Evolutionary conservation across 2,797 vertebrate species (phyloP).

Genomic region (Acanthurus tractus): DNA sequence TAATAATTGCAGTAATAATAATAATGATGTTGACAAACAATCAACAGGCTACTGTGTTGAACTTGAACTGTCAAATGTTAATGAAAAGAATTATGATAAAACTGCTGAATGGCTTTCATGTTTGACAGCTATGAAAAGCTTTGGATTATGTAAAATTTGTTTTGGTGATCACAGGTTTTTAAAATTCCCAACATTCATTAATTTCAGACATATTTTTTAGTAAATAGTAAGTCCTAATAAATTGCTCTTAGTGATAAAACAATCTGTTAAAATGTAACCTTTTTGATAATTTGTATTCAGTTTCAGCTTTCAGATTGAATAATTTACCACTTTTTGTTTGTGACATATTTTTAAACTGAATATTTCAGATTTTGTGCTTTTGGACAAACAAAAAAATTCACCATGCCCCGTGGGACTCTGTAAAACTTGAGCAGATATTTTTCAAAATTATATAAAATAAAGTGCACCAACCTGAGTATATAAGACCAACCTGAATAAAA

Average conservation of each 20-base stretch:
- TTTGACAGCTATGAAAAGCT: background rate
- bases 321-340: background rate
- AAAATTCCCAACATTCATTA: too few relatives aligned
- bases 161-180: too few relatives aligned
- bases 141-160: too few relatives aligned
- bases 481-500: too few relatives aligned
- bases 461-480: too few relatives aligned
- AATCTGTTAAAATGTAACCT: background rate
- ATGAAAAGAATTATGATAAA: background rate
- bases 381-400: background rate
- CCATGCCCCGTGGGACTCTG: background rate
- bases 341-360: too few relatives aligned
- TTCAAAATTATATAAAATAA: background rate
- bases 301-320: background rate
- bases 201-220: too few relatives aligned
- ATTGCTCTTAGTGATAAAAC: background rate
- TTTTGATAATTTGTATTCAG: background rate
- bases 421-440: background rate
- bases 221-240: background rate
- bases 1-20: background rate
- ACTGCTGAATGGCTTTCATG: background rate
- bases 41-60: constrained; percentile 4
- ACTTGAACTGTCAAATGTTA: background rate
- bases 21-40: constrained; percentile 11
- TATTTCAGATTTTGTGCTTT: too few relatives aligned